These are phyloP conservation scores for Sycophila texana DNA, from an alignment of 2,888 invertebrate species.

Conservation along the genomic window DNA sequence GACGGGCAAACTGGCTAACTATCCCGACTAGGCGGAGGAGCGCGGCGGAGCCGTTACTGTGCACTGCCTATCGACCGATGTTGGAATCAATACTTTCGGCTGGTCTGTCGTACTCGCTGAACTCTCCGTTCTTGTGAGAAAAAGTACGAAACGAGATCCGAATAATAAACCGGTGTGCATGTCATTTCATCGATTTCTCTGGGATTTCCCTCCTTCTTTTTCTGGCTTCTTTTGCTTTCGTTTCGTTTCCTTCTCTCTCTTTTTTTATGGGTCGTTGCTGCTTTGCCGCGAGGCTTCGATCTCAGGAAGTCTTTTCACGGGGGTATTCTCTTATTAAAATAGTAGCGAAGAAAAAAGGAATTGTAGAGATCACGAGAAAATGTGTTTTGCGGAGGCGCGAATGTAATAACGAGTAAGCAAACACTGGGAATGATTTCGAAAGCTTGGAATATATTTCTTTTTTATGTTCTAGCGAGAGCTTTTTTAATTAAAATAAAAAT, in stretches of 20 bases:
- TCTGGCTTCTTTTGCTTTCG: not conserved
- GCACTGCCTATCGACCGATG: slow-evolving; percentile 50
- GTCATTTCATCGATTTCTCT: slow-evolving; percentile 41
- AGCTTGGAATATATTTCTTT: not conserved
- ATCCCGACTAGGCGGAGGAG: slow-evolving; percentile 57
- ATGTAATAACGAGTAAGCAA: not conserved
- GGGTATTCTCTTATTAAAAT: slow-evolving; percentile 8
- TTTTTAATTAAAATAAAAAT: no score
- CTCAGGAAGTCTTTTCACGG: slow-evolving; percentile 12
- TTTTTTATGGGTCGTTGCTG: slow-evolving; percentile 22
- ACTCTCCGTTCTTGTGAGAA: not conserved
- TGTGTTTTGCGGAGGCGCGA: not conserved
- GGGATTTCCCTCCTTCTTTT: not conserved
- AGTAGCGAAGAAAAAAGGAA: not conserved
- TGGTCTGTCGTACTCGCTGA: slow-evolving; percentile 12
- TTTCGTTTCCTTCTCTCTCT: not conserved
- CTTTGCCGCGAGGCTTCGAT: slow-evolving; percentile 34
- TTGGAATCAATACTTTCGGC: slow-evolving; percentile 51
- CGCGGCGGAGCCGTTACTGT: slow-evolving; percentile 41
- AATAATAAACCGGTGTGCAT: slow-evolving; percentile 47
- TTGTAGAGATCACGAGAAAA: not conserved
- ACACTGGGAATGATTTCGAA: not conserved
- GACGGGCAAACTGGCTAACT: slow-evolving; percentile 61
- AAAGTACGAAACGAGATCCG: slow-evolving; percentile 33
- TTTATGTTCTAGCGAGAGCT: no score